These are phyloP conservation scores for Neopelma chrysocephalum DNA, from an alignment of 2,797 vertebrate species.

Conservation along the genomic window DNA sequence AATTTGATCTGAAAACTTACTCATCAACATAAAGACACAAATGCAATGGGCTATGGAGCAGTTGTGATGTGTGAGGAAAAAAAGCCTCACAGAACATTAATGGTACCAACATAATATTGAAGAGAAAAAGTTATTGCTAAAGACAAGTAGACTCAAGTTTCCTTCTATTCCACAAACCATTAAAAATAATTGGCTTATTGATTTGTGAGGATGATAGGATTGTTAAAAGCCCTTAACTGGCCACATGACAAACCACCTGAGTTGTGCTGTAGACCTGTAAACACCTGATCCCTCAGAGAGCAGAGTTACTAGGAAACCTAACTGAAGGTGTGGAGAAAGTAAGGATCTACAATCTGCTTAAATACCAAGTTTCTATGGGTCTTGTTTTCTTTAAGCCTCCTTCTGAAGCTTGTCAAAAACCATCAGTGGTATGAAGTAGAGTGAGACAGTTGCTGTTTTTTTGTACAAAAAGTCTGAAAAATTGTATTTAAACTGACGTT, in stretches of 20 bases:
- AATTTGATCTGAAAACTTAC: neutral
- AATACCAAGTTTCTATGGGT: neutral
- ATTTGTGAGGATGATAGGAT: neutral
- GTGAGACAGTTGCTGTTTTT: neutral
- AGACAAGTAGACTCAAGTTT: neutral
- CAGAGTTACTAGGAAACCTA: constrained; percentile 45
- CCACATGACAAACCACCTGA: neutral
- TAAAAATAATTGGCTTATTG: neutral
- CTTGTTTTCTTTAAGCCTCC: neutral
- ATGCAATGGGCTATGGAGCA: neutral
- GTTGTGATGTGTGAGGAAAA: neutral
- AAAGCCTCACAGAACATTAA: neutral
- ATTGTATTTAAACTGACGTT: neutral
- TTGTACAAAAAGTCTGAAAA: neutral
- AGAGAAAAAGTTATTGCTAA: neutral
- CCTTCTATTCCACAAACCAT: neutral
- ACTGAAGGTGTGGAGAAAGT: neutral
- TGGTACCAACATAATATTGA: neutral
- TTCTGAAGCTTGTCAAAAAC: neutral
- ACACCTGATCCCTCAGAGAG: constrained; percentile 57
- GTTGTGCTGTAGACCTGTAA: constrained; percentile 46
- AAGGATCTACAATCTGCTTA: neutral
- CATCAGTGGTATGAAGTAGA: neutral
- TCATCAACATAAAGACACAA: neutral
- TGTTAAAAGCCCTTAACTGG: neutral